Evolutionary conservation across 1,140 invertebrate species (phyloP).

Genomic region (Ditylenchus dipsaci): DNA sequence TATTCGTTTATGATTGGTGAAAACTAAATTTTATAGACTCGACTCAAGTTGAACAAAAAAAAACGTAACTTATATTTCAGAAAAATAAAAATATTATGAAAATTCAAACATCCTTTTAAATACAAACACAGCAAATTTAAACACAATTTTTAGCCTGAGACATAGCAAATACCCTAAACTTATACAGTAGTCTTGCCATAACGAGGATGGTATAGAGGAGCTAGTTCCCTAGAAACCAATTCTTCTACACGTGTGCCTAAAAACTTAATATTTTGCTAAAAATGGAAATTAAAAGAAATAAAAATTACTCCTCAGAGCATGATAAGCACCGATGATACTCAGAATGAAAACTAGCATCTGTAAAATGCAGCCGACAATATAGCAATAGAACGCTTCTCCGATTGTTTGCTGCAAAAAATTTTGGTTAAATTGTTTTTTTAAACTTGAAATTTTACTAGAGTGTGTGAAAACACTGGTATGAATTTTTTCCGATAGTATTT

Average conservation of each 20-base stretch:
- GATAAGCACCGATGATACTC: constrained; percentile 43
- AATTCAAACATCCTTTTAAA: too few relatives aligned
- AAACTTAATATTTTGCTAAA: neutral
- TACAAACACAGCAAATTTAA: too few relatives aligned
- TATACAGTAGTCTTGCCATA: neutral
- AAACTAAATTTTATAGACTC: too few relatives aligned
- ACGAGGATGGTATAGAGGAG: neutral
- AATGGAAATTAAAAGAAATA: neutral
- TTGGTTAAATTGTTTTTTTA: neutral
- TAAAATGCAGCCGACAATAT: constrained; percentile 39
- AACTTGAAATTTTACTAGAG: neutral
- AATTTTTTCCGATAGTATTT: too few relatives aligned
- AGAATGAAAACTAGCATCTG: constrained; percentile 53
- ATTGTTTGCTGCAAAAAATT: constrained; percentile 51
- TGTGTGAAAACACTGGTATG: too few relatives aligned
- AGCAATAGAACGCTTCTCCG: constrained; percentile 53
- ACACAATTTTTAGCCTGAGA: too few relatives aligned
- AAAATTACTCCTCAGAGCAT: constrained; percentile 19
- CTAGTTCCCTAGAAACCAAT: neutral
- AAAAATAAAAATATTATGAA: too few relatives aligned
- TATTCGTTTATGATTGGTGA: too few relatives aligned
- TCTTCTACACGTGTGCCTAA: neutral
- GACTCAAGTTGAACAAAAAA: too few relatives aligned
- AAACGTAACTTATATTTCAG: too few relatives aligned
- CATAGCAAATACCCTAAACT: too few relatives aligned